Base-by-base conservation (phyloP, 2,113 vertebrate species). In the Columba livia region DNA sequence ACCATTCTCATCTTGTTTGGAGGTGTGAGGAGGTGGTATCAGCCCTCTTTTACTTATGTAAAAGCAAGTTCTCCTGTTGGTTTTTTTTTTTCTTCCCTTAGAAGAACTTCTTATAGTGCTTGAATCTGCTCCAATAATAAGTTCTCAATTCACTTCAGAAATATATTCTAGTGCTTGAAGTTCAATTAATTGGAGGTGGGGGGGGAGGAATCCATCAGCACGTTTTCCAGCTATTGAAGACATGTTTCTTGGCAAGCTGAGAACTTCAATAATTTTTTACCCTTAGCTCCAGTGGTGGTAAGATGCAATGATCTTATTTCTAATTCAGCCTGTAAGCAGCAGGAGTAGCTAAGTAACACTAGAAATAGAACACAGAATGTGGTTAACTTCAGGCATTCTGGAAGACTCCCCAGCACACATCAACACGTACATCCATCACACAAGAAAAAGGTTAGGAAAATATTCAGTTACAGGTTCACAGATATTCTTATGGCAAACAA, bases 1-100 rank as follows among this genome's bases (percentile, higher is more conserved):
- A 80, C 57, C 89, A 86, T 88, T 92, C 64, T 97, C 69, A 81
- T 96, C 94, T 90, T 90, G 69, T 90, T 90, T 94, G 94, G 86
- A 87, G 84, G 85, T 81, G 93, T 93, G 88, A 96, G 85, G 95
- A 93, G 94, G 95, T 90, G 94, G 91, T 60, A 94, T 70, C 80
- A 94, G 48, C 79, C n/a, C 50, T 91, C 66, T 95, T 86, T 79
- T 48, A 90, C 92, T 96, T 96, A 93, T 51, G 57, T 94, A 95
- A 96, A 97, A 92, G 87, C 62, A 96, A 79, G 57, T 62, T 36
- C 7, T 38, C 12, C 21, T 65, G 31, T 53, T 36, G 36, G 36
- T 14, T 40, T 40, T 40, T 71, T 75, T 78, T 53, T 32, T n/a
- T 5, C 23, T 70, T 75, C 38, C 61, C 57, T 78, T 86, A 34